Evolutionary conservation across 2,797 vertebrate genomes (phyloP).

Genomic region (Anguilla megastoma): DNA sequence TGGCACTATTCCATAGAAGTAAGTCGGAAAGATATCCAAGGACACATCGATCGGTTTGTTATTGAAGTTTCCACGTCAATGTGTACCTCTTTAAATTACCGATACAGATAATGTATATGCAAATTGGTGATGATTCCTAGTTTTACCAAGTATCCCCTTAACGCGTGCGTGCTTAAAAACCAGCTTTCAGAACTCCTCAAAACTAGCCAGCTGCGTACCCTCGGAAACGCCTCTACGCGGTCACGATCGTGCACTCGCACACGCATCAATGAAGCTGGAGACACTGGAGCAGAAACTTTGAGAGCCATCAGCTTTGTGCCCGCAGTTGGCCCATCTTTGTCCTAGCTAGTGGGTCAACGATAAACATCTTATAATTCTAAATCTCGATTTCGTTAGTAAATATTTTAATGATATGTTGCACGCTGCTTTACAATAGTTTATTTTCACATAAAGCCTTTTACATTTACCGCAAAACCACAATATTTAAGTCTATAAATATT

Average conservation of each 20-base stretch:
- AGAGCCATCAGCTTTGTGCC: not conserved
- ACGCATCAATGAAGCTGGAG: not conserved
- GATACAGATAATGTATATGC: not conserved
- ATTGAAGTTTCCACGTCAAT: not conserved
- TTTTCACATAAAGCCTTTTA: too few relatives aligned
- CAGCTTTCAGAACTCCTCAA: constrained; percentile 20
- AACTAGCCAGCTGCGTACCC: not conserved
- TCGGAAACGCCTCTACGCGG: constrained; percentile 29
- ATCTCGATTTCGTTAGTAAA: not conserved
- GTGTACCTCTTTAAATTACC: not conserved
- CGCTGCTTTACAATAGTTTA: not conserved
- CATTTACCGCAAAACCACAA: too few relatives aligned
- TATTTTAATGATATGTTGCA: not conserved
- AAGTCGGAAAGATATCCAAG: not conserved
- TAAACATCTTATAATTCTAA: not conserved
- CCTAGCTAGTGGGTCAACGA: not conserved
- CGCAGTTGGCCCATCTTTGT: not conserved
- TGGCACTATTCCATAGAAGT: constrained; percentile 1
- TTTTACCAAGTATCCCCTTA: not conserved
- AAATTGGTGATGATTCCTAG: not conserved
- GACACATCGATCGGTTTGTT: not conserved
- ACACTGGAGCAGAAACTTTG: too few relatives aligned
- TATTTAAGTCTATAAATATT: too few relatives aligned
- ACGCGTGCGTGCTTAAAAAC: not conserved
- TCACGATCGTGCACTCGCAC: constrained; percentile 21